phyloP scores from a whole-genome alignment of 2,888 invertebrate genomes.

The Eupithecia subfuscata region DNA sequence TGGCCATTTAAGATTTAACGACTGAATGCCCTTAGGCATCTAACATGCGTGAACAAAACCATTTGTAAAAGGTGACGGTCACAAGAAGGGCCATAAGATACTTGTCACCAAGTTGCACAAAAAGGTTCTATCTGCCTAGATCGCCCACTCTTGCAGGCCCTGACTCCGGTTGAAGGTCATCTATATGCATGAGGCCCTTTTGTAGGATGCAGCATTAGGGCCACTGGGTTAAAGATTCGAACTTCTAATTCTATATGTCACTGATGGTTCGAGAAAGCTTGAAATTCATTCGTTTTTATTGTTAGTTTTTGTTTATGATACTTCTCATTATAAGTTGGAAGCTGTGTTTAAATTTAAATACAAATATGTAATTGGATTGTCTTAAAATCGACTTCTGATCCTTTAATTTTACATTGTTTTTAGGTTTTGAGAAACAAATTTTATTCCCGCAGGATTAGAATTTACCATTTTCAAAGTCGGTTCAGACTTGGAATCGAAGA shows the following conservation, averaged over 20 bases:
- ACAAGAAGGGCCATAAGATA: neutral
- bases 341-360: neutral
- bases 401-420: no score
- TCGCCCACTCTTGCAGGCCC: constrained; percentile 2
- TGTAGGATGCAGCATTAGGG: constrained; percentile 46
- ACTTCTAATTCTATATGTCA: constrained; percentile 25
- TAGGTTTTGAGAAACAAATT: no score
- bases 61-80: constrained; percentile 3
- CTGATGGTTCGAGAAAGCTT: constrained; percentile 34
- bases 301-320: neutral
- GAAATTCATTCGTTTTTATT: constrained; percentile 14
- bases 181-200: constrained; percentile 42
- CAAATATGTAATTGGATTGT: no score
- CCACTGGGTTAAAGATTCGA: constrained; percentile 36
- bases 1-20: neutral
- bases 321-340: neutral
- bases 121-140: constrained; percentile 3
- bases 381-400: no score
- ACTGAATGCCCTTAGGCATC: neutral
- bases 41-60: constrained; percentile 1
- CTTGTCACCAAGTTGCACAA: constrained; percentile 5
- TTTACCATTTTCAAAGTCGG: no score
- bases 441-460: no score
- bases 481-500: no score
- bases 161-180: constrained; percentile 33